These are phyloP conservation scores for Syrmaticus mikado DNA, from an alignment of 2,113 vertebrate species.

Conservation along the genomic window DNA sequence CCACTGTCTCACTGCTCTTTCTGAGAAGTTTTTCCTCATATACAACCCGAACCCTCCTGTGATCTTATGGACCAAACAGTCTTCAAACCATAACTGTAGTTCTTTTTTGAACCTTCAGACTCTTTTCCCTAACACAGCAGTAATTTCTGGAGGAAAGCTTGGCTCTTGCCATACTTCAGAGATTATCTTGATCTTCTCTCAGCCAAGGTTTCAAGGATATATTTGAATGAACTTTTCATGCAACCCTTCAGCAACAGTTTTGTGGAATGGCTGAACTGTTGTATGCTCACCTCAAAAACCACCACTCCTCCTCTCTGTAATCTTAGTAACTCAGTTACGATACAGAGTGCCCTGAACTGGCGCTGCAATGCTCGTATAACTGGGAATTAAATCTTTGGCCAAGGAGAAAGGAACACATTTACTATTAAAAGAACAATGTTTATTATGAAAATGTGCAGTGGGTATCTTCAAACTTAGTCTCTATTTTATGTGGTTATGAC, in stretches of 20 bases:
- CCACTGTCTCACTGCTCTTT: no score
- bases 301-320: neutral
- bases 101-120: neutral
- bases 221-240: neutral
- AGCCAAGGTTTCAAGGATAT: neutral
- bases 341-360: neutral
- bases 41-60: no score
- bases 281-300: neutral
- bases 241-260: neutral
- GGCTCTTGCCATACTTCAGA: neutral
- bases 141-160: neutral
- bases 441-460: neutral
- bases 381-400: neutral
- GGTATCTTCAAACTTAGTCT: neutral
- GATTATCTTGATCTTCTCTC: neutral
- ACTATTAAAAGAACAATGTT: neutral
- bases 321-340: neutral
- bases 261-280: neutral
- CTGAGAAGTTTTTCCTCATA: no score
- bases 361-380: neutral
- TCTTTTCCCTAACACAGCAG: neutral
- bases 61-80: neutral
- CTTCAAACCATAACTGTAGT: rapidly evolving
- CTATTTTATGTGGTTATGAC: constrained; percentile 30
- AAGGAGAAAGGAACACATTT: neutral